These are phyloP conservation scores for Corythornis cristatus DNA, from an alignment of 2,113 vertebrate species.

Conservation along the genomic window DNA sequence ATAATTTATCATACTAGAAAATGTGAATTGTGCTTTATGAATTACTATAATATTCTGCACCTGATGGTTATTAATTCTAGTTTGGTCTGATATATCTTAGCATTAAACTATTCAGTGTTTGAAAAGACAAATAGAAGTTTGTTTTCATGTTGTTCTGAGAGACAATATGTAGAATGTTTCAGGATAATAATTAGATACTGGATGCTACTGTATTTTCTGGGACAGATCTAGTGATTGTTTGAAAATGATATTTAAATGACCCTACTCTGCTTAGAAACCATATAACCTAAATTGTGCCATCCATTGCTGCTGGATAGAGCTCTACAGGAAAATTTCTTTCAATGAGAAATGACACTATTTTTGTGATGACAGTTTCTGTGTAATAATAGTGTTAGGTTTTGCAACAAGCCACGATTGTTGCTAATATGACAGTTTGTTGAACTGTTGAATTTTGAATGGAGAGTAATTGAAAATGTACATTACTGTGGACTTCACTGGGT, in stretches of 20 bases:
- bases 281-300: conserved; percentile 32
- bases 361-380: conserved; percentile 44
- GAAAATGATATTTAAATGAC: conserved; percentile 50
- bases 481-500: conserved; percentile 42
- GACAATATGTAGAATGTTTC: conserved; percentile 9
- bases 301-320: conserved; percentile 32
- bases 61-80: conserved; percentile 75
- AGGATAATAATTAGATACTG: conserved; percentile 64
- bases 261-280: not conserved
- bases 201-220: conserved; percentile 45
- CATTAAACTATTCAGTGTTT: conserved; percentile 43
- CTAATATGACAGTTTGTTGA: conserved; percentile 63
- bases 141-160: conserved; percentile 60
- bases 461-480: conserved; percentile 60
- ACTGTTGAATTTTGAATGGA: conserved; percentile 59
- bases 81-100: conserved; percentile 61
- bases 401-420: conserved; percentile 37
- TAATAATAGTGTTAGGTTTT: conserved; percentile 59
- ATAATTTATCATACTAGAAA: conserved; percentile 70
- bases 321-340: conserved; percentile 7
- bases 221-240: conserved; percentile 44
- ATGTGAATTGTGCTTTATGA: conserved; percentile 60
- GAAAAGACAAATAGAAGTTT: conserved; percentile 65
- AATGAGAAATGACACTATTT: conserved; percentile 35
- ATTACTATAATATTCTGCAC: conserved; percentile 68